These are phyloP conservation scores for Drosophila tropicalis DNA, from an alignment of 1,140 invertebrate genomes.

Conservation along the genomic window DNA sequence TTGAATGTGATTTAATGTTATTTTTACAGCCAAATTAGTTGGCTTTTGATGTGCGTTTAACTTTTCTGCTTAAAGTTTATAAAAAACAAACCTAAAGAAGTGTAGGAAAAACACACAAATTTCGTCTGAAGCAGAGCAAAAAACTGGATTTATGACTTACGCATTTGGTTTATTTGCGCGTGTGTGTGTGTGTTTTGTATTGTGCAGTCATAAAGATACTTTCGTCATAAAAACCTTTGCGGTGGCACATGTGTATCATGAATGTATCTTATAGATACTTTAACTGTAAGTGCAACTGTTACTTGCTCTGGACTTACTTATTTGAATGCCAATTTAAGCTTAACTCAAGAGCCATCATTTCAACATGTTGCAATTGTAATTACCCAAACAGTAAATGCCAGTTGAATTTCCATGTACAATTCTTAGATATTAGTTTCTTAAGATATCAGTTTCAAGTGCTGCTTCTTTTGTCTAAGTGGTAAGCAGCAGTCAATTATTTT, in stretches of 20 bases:
- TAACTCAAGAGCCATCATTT: conserved; percentile 64
- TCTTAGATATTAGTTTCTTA: not conserved
- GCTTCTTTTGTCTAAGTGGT: not conserved
- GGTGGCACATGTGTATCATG: conserved; percentile 33
- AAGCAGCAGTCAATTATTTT: not conserved
- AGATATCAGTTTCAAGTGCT: not conserved
- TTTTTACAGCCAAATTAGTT: conserved; percentile 81
- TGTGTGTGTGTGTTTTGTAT: conserved; percentile 28
- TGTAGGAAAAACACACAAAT: conserved; percentile 19
- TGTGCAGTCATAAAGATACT: conserved; percentile 34
- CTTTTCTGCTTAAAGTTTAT: conserved; percentile 58
- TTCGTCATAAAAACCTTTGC: conserved; percentile 5
- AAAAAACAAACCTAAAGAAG: conserved; percentile 26
- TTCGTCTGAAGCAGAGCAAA: not conserved
- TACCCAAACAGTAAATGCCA: conserved; percentile 30
- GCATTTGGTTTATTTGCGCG: conserved; percentile 29
- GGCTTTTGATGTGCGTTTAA: conserved; percentile 77
- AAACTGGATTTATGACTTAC: conserved; percentile 51
- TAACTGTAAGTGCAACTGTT: conserved; percentile 40
- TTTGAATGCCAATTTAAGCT: conserved; percentile 53
- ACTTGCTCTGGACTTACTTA: conserved; percentile 35
- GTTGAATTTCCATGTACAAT: not conserved
- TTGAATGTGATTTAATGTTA: conserved; percentile 78
- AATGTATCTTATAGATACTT: conserved; percentile 36
- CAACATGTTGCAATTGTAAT: conserved; percentile 68